Evolutionary conservation across 2,888 invertebrate genomes (phyloP).

Genomic region (Gortyna flavago): DNA sequence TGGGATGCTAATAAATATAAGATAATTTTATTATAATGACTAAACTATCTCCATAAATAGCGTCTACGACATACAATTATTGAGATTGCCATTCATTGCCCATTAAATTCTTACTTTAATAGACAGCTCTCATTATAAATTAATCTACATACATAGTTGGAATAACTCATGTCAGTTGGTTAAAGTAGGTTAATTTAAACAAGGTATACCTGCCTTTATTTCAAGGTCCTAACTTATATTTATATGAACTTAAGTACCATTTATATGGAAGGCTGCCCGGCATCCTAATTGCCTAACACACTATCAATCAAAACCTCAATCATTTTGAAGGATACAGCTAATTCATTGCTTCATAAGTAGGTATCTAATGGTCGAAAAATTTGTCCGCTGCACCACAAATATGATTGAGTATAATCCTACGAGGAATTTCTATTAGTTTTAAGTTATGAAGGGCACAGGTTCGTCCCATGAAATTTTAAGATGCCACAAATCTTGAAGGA

Average conservation of each 20-base stretch:
- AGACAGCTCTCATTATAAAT: constrained; percentile 25
- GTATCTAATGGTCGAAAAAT: background rate
- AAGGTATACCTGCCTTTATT: constrained; percentile 8
- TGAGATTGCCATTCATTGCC: constrained; percentile 17
- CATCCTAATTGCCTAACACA: background rate
- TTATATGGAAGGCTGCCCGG: background rate
- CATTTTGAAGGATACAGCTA: background rate
- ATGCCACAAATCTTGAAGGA: no score
- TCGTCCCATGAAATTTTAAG: no score
- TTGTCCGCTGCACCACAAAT: no score
- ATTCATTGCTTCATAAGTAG: background rate
- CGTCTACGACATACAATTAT: constrained; percentile 3
- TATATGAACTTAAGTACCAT: background rate
- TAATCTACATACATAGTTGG: constrained; percentile 27
- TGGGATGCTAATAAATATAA: constrained; percentile 6
- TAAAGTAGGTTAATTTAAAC: constrained; percentile 38
- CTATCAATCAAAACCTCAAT: background rate
- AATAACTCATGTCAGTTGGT: constrained; percentile 36
- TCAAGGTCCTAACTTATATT: constrained; percentile 13
- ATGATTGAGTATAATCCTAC: no score
- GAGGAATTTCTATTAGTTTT: no score
- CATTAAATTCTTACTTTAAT: constrained; percentile 35
- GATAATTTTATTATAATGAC: background rate
- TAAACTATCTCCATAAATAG: constrained; percentile 22
- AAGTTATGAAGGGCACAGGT: no score